phyloP scores from a whole-genome alignment of 2,797 vertebrate species.

The Myoxocephalus aenaeus region DNA sequence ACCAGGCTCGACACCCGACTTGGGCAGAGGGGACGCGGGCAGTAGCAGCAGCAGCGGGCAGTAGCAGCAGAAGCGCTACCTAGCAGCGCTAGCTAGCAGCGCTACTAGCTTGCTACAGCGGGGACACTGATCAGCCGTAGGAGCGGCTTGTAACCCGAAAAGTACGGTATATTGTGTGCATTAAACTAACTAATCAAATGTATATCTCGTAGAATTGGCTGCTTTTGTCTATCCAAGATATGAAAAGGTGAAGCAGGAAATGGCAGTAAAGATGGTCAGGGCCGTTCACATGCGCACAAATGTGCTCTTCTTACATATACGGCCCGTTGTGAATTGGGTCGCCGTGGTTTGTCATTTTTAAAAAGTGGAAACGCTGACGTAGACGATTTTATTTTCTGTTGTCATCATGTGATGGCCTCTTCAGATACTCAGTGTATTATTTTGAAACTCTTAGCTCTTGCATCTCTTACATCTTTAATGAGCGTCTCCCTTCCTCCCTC shows the following conservation, averaged over 20 bases:
- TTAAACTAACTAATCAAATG: background rate
- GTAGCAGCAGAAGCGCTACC: too few relatives aligned
- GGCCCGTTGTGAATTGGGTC: background rate
- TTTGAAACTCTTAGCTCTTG: constrained; percentile 14
- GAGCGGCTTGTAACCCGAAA: too few relatives aligned
- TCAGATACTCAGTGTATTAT: background rate
- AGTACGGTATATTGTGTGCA: background rate
- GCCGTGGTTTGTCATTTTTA: background rate
- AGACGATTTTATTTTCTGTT: background rate
- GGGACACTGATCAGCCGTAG: too few relatives aligned
- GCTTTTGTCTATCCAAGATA: background rate
- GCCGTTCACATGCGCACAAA: background rate
- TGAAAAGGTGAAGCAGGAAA: background rate
- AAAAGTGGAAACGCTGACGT: background rate
- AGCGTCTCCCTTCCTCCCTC: constrained; percentile 27
- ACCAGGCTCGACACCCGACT: too few relatives aligned
- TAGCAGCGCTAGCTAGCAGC: too few relatives aligned
- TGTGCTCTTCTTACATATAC: background rate
- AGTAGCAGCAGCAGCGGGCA: too few relatives aligned
- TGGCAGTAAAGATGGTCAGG: background rate
- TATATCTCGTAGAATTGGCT: background rate
- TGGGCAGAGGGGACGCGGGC: too few relatives aligned
- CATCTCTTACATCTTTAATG: constrained; percentile 51
- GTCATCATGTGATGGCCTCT: background rate
- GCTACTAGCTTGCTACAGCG: too few relatives aligned